Evolutionary conservation across 1,140 invertebrate species (phyloP).

Genomic region (Drosophila rufa): DNA sequence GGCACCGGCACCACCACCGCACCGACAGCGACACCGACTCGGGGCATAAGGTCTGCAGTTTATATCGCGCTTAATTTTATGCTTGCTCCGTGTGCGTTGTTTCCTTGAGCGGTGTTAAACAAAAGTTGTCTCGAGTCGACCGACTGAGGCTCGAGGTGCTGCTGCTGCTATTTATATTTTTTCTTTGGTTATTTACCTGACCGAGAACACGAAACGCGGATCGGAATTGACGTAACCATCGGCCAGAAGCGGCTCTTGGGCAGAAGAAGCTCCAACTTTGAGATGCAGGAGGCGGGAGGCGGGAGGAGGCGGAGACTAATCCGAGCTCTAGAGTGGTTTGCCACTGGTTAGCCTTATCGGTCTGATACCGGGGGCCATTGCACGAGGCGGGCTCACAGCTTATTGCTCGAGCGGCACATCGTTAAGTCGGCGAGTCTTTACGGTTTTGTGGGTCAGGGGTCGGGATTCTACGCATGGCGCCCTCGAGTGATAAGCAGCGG

Average conservation of each 20-base stretch:
- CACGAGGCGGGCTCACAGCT: conserved; percentile 49
- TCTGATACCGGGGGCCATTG: conserved; percentile 52
- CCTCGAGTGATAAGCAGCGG: conserved; percentile 57
- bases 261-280: conserved; percentile 14
- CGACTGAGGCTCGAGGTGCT: conserved; percentile 34
- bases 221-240: conserved; percentile 63
- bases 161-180: conserved; percentile 13
- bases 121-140: conserved; percentile 44
- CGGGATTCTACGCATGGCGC: conserved; percentile 36
- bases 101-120: conserved; percentile 72
- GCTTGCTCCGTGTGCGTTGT: conserved; percentile 40
- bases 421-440: conserved; percentile 31
- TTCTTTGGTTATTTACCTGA: conserved; percentile 45
- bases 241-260: conserved; percentile 27
- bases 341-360: conserved; percentile 73
- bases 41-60: conserved; percentile 74
- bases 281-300: conserved; percentile 8
- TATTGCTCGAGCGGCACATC: conserved; percentile 37
- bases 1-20: conserved; percentile 15
- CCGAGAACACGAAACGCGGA: conserved; percentile 48
- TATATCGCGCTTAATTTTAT: conserved; percentile 51
- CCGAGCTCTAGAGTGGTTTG: conserved; percentile 42
- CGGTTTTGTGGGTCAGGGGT: conserved; percentile 61
- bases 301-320: conserved; percentile 16
- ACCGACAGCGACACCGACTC: conserved; percentile 22